A percentile compares a stretch with the other conserved stretches of the same genome.
Evolutionary conservation across 2,113 vertebrate species (phyloP).

Genomic region (Hassar affinis): DNA sequence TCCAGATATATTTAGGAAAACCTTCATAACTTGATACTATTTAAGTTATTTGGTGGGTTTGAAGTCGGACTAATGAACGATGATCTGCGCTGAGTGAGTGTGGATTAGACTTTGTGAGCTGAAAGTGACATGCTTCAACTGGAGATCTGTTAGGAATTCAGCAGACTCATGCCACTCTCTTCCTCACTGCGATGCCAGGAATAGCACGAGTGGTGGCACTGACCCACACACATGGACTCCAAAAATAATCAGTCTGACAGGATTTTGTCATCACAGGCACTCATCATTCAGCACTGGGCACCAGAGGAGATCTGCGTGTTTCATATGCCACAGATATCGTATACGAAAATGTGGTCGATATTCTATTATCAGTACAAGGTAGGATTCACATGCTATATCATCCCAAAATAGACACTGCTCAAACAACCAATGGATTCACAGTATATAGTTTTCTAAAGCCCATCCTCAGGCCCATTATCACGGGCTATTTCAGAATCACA

Average conservation of each 20-base stretch:
- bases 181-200: constrained; percentile 34
- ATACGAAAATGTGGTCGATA: not conserved
- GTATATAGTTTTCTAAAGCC: not conserved
- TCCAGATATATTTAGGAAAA: not conserved
- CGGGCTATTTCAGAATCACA: not conserved
- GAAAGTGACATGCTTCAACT: constrained; percentile 20
- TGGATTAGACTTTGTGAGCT: constrained; percentile 5
- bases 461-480: not conserved
- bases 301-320: not conserved
- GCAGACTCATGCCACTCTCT: constrained; percentile 14
- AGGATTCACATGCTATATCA: not conserved
- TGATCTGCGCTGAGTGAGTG: not conserved
- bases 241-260: constrained; percentile 49
- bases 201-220: constrained; percentile 32
- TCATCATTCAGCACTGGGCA: not conserved
- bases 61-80: not conserved
- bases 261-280: constrained; percentile 3
- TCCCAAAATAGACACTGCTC: not conserved
- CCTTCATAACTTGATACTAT: not conserved
- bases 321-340: not conserved
- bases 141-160: constrained; percentile 11
- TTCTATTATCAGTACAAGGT: not conserved
- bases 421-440: not conserved
- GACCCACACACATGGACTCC: constrained; percentile 22
- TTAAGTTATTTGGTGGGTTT: not conserved